phyloP scores from a whole-genome alignment of 2,888 invertebrate species.

The Rhorus exstirpatorius region DNA sequence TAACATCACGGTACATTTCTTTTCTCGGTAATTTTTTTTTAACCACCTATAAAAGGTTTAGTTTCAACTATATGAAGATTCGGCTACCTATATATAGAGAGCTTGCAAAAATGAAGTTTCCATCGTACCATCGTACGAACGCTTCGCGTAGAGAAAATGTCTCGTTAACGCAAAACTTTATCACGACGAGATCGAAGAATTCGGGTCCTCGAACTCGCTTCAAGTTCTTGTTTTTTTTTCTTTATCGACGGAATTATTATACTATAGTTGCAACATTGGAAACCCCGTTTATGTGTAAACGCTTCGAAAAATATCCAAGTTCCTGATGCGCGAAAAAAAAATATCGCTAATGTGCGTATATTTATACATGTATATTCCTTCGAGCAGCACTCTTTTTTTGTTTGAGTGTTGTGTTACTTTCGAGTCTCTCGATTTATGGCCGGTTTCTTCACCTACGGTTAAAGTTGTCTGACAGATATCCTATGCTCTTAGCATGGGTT shows the following conservation, averaged over 20 bases:
- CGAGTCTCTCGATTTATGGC: constrained; percentile 33
- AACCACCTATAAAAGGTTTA: no score
- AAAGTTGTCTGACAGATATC: no score
- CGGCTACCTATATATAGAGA: no score
- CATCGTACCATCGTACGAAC: no score
- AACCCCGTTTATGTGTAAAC: constrained; percentile 50
- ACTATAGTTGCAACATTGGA: constrained; percentile 23
- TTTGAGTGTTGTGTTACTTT: constrained; percentile 49
- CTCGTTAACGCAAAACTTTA: constrained; percentile 5
- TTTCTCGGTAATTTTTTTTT: no score
- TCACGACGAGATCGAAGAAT: constrained; percentile 11
- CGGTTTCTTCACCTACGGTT: no score
- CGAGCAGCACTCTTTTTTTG: background rate
- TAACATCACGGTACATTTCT: no score
- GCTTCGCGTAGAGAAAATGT: no score
- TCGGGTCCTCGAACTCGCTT: background rate
- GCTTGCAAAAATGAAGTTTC: no score
- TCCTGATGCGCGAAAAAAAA: constrained; percentile 18
- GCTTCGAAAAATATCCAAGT: constrained; percentile 57
- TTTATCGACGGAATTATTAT: constrained; percentile 43
- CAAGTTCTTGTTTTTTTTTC: constrained; percentile 1
- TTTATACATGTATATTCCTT: constrained; percentile 8
- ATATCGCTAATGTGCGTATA: constrained; percentile 9
- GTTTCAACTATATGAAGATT: no score
- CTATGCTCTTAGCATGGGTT: no score